Evolutionary conservation across 2,888 invertebrate species (phyloP).

Genomic region (Agriopis aurantiaria): DNA sequence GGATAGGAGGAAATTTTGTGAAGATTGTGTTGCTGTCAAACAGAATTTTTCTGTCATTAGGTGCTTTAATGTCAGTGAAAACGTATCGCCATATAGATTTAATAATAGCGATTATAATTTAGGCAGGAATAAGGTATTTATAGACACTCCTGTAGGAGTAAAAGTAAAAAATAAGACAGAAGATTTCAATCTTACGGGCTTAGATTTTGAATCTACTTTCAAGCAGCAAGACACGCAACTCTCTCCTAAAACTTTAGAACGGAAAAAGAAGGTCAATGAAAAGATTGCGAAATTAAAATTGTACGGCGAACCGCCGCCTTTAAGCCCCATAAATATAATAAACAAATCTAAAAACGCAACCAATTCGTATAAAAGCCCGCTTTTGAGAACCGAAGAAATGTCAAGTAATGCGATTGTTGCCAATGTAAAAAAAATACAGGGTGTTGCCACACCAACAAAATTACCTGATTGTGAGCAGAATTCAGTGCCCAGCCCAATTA

Average conservation of each 20-base stretch:
- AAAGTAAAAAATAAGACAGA: slow-evolving; percentile 52
- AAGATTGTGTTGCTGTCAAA: slow-evolving; percentile 67
- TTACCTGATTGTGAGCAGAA: slow-evolving; percentile 31
- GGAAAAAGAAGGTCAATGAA: slow-evolving; percentile 68
- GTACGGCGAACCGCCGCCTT: slow-evolving; percentile 85
- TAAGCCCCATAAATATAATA: slow-evolving; percentile 80
- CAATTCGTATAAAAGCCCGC: slow-evolving; percentile 73
- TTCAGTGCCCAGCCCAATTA: slow-evolving; percentile 58
- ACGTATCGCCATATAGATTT: slow-evolving; percentile 72
- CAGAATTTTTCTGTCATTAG: slow-evolving; percentile 60
- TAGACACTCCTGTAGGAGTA: slow-evolving; percentile 64
- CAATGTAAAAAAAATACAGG: slow-evolving; percentile 29
- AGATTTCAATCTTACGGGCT: slow-evolving; percentile 70
- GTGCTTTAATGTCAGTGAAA: slow-evolving; percentile 57
- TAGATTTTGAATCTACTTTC: slow-evolving; percentile 81
- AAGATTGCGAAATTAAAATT: slow-evolving; percentile 82
- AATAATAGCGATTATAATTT: slow-evolving; percentile 64
- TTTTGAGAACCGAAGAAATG: slow-evolving; percentile 46
- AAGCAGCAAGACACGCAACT: slow-evolving; percentile 65
- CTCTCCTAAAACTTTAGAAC: slow-evolving; percentile 61
- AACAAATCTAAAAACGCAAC: slow-evolving; percentile 70
- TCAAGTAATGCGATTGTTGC: slow-evolving; percentile 21
- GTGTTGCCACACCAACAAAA: slow-evolving; percentile 55
- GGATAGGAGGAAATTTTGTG: slow-evolving; percentile 59
- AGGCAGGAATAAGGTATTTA: slow-evolving; percentile 64